phyloP scores from a whole-genome alignment of 1,140 invertebrate species.

The Oedothorax gibbosus region DNA sequence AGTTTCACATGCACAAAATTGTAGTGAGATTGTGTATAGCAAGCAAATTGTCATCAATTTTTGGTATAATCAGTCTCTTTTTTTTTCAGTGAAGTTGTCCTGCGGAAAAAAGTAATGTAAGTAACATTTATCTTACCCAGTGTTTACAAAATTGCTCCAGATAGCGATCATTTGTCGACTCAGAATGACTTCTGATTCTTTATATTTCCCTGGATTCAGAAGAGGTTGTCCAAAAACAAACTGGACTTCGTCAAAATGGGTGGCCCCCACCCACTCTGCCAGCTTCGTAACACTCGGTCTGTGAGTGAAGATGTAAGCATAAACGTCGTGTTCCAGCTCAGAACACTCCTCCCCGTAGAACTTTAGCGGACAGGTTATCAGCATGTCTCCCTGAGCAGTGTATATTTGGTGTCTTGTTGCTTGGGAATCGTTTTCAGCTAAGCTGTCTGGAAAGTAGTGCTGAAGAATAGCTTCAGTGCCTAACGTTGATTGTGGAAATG shows the following conservation, averaged over 20 bases:
- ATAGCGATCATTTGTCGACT: conserved; percentile 51
- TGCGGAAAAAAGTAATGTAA: background rate
- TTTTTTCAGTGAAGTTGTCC: too few relatives aligned
- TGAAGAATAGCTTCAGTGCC: background rate
- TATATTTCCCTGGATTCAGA: conserved; percentile 29
- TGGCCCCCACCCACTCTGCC: conserved; percentile 54
- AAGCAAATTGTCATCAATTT: too few relatives aligned
- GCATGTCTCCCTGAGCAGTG: background rate
- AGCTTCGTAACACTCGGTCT: conserved; percentile 34
- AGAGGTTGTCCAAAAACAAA: conserved; percentile 62
- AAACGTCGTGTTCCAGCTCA: conserved; percentile 20
- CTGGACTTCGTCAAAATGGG: conserved; percentile 60
- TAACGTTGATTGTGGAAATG: too few relatives aligned
- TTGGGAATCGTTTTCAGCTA: background rate
- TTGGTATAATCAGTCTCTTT: too few relatives aligned
- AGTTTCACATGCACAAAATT: too few relatives aligned
- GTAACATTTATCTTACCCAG: conserved; percentile 42
- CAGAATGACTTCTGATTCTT: conserved; percentile 23
- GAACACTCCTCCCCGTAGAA: background rate
- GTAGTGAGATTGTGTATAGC: too few relatives aligned
- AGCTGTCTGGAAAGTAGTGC: background rate
- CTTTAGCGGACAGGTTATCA: background rate
- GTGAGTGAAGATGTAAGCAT: conserved; percentile 60
- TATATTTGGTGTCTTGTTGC: background rate
- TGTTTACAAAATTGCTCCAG: conserved; percentile 59